phyloP scores from a whole-genome alignment of 2,113 vertebrate species.

The Sciurus niger region DNA sequence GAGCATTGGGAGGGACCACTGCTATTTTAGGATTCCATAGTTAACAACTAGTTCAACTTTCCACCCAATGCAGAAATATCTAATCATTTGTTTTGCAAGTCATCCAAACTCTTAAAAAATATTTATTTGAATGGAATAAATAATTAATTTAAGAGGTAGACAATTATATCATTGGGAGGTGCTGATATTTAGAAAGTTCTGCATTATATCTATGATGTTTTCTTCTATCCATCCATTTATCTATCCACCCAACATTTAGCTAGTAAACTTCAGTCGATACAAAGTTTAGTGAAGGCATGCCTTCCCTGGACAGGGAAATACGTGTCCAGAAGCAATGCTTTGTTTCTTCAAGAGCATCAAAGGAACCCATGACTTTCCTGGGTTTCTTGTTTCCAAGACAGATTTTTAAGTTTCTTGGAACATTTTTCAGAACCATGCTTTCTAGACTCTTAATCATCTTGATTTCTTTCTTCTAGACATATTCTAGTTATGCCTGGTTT shows the following conservation, averaged over 20 bases:
- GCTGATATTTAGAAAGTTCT: background rate
- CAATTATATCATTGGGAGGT: background rate
- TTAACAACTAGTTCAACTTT: background rate
- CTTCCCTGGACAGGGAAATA: background rate
- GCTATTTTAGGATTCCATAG: background rate
- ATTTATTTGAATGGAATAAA: slow-evolving; percentile 31
- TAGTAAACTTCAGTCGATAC: background rate
- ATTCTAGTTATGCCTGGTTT: background rate
- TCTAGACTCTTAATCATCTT: background rate
- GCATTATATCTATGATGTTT: background rate
- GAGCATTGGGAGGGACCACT: background rate
- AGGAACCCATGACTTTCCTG: background rate
- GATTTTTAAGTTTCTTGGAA: background rate
- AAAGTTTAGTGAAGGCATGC: background rate
- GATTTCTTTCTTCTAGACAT: background rate
- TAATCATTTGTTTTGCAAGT: background rate
- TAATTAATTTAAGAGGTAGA: background rate
- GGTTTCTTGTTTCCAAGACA: background rate
- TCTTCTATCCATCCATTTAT: background rate
- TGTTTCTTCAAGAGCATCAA: background rate
- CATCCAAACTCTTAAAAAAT: background rate
- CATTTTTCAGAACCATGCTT: slow-evolving; percentile 14
- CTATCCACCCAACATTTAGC: background rate
- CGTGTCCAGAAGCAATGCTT: background rate
- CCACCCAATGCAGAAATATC: background rate